Evolutionary conservation across 2,797 vertebrate species (phyloP).

Genomic region (Galago senegalensis): DNA sequence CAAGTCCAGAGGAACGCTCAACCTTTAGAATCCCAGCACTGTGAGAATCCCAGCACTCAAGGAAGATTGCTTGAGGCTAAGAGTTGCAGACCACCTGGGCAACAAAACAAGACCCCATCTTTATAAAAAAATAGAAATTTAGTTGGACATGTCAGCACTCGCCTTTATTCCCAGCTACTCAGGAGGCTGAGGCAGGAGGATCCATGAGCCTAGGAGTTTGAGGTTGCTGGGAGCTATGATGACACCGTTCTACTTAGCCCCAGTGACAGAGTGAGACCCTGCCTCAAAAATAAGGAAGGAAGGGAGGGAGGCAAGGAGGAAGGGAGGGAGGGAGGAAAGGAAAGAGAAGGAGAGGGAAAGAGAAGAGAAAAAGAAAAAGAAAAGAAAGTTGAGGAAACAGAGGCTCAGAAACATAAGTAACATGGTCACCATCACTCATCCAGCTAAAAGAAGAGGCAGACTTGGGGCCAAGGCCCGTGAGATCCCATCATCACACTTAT

Average conservation of each 20-base stretch:
- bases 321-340: too few species aligned
- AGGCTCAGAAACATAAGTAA: background rate
- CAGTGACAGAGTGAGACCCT: background rate
- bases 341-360: too few species aligned
- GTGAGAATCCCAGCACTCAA: background rate
- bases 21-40: background rate
- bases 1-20: background rate
- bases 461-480: background rate
- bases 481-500: background rate
- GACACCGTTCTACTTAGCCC: background rate
- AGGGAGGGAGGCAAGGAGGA: too few species aligned
- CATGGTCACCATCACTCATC: background rate
- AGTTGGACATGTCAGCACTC: accelerated
- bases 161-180: too few species aligned
- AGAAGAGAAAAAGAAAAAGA: too few species aligned
- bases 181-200: too few species aligned
- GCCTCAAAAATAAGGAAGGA: too few species aligned
- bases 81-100: too few species aligned
- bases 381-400: background rate
- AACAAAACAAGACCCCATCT: too few species aligned
- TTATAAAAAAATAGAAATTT: too few species aligned
- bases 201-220: background rate
- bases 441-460: background rate
- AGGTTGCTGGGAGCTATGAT: background rate
- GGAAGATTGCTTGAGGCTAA: background rate